A percentile compares a stretch with the other conserved stretches of the same genome.
Evolutionary conservation across 1,140 invertebrate genomes (phyloP).

Genomic region (Micrasema longulum): DNA sequence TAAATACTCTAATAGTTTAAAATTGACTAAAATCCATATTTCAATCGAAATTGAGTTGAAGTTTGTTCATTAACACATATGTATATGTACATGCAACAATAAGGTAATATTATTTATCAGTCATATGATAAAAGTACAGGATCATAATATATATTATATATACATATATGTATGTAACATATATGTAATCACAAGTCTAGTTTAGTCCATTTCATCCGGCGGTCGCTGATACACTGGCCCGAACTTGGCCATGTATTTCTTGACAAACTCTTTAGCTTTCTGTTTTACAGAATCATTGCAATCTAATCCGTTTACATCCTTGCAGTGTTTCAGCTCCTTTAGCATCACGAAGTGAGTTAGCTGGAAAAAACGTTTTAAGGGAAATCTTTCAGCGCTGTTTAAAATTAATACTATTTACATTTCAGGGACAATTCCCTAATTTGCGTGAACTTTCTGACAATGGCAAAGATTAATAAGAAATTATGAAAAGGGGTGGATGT

Average conservation of each 20-base stretch:
- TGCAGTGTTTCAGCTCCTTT: slow-evolving; percentile 95
- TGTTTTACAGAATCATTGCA: slow-evolving; percentile 93
- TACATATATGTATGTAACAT: too few relatives aligned
- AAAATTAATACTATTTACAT: too few relatives aligned
- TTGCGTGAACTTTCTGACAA: too few relatives aligned
- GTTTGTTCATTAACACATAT: slow-evolving; percentile 19
- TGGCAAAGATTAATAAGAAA: too few relatives aligned
- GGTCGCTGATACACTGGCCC: slow-evolving; percentile 77
- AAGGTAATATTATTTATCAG: slow-evolving; percentile 31
- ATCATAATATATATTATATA: not conserved
- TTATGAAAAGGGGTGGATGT: too few relatives aligned
- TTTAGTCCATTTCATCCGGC: slow-evolving; percentile 69
- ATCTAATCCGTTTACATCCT: slow-evolving; percentile 85
- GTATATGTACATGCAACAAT: too few relatives aligned
- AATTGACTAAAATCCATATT: slow-evolving; percentile 45
- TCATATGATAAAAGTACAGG: slow-evolving; percentile 20
- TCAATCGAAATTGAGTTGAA: slow-evolving; percentile 1
- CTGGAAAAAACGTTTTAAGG: too few relatives aligned
- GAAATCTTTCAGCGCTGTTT: too few relatives aligned
- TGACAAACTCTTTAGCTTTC: slow-evolving; percentile 94
- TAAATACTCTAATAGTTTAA: slow-evolving; percentile 50
- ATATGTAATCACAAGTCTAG: too few relatives aligned
- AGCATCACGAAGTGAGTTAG: slow-evolving; percentile 96
- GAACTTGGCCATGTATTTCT: slow-evolving; percentile 96
- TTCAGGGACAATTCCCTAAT: too few relatives aligned